Base-by-base conservation (phyloP, 2,797 vertebrate species). In the Microtus agrestis region DNA sequence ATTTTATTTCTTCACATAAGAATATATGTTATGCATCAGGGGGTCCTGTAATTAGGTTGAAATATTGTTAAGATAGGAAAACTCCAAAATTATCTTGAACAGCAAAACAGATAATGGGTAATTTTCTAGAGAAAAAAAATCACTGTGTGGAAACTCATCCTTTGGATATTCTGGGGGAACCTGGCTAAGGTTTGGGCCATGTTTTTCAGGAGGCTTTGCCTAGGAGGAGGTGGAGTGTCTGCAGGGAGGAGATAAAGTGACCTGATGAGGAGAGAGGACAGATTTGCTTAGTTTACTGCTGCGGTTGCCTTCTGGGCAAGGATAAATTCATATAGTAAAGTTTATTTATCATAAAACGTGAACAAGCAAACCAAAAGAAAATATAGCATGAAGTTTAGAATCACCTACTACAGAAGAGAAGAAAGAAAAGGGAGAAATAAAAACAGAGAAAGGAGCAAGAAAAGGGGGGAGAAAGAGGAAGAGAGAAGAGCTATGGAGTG, bases 321-420 rank as follows among this genome's bases (percentile, higher is more conserved):
- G 92, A 87, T 73, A 92, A 92, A 96, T 97, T 97, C 97, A 87
- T 97, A 59, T 56, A 17, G 97, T 23, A 65, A 65, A 96, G 96
- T 93, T 96, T 97, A 96, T 97, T 98, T 95, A 97, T 98, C 98
- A 97, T 94, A 97, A 59, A 59, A 59, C 2, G 2, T 59, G 56
- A 9, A 80, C 96, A 90, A 98, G 94, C 97, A 97, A 97, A 98
- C 96, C 97, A 98, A 98, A 98, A 97, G 96, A 98, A 99, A 98
- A 98, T 98, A 97, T 94, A 97, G 98, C 98, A 97, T 97, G 98
- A 98, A 98, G 98, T 98, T 98, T 98, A 98, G 97, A 97, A 97
- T 88, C 80, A 81, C 88, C 96, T 98, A 91, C 97, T 29, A 91
- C 95, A 77, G n/a, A 43, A 23, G 17, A 27, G 80, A 17, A 29